Evolutionary conservation across 2,113 vertebrate genomes (phyloP), one percentile per base, ranked within the genome.

Genomic region (Corythoichthys haematopterus): DNA sequence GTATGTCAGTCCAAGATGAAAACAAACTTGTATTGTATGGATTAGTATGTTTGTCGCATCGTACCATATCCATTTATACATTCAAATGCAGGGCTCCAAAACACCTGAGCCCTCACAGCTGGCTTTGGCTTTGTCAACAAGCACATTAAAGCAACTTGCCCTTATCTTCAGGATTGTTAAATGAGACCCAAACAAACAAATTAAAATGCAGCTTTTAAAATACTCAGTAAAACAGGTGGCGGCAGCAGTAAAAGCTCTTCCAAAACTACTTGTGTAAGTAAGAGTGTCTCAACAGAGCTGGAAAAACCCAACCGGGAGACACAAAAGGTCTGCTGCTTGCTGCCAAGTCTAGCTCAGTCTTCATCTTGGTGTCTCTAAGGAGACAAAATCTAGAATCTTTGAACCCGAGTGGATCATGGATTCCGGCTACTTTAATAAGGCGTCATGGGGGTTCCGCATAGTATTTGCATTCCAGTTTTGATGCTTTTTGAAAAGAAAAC

Each of bases 381-480:
- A 61, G 59, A 72, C 61, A 75, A 73, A 79, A 68, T 81, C 68
- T 74, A 63, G 64, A 70, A 87, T 78, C 74, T 83, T 75, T 79
- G 57, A 80, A 52, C 51, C 15, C n/a, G 38, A 73, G 64, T 69
- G 66, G 64, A 55, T 65, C 68, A 36, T 53, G 72, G 79, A 72
- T 76, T 83, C 80, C 81, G 61, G 62, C 47, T 50, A 14, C 70
- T 83, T 79, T 85, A 89, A 88, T 87, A 86, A 85, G 83, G 79
- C 68, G 87, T 82, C 87, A 57, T 73, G 82, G 80, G 87, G 69
- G 68, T 63, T 50, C 47, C 2, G 76, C 48, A 43, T 43, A 43
- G 40, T 2, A 8, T 43, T 8, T 43, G 40, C 40, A 43, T 8
- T 7, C 40, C 40, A 43, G 40, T 43, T 43, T 48, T 55, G 62